Evolutionary conservation across 2,797 vertebrate species (phyloP), one percentile per base, ranked within the genome.

Genomic region (Thalassophryne amazonica): DNA sequence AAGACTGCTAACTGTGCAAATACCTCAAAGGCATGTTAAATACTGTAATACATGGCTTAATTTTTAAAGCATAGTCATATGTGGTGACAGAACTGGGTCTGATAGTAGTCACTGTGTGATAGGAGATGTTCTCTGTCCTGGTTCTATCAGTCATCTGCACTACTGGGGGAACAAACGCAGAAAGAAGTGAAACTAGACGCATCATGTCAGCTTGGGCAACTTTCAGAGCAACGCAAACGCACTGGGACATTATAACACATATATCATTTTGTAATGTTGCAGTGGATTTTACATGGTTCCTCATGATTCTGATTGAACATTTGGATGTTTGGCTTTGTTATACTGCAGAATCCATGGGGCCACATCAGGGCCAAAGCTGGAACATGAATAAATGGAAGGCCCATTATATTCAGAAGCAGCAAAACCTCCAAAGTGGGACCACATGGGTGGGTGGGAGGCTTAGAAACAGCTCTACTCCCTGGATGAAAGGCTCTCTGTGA

Each of bases 81-180:
- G 30, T 35, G 22, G 45, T 84, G 86, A 88, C 88, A 89, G 84
- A 89, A 81, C 71, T 79, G 62, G 87, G 85, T 84, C 78, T 85
- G 54, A 73, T 40, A 61, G 60, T 58, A 66, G 60, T 47, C 56
- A 43, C 56, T 59, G 56, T 58, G 63, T 50, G 58, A 64, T 42
- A 67, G 53, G 73, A 73, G 68, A 55, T 45, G 60, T 55, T 72
- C 45, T 72, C 56, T 77, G 74, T 66, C 66, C 81, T 82, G 80
- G 81, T 88, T 86, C 79, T 61, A 74, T 85, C 84, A 85, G 73
- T 85, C 80, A 79, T 45, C 52, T 18, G 55, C 46, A 16, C 25
- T 60, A 66, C 50, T 20, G 51, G 74, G 69, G 41, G 53, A 59
- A 71, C 60, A 76, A 74, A 14, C 52, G 32, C 57, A 60, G 46